Percentiles rank a stretch among this genome's conserved stretches.
Evolutionary conservation across 2,797 vertebrate genomes (phyloP).

Genomic region (Ambastaia sidthimunki): DNA sequence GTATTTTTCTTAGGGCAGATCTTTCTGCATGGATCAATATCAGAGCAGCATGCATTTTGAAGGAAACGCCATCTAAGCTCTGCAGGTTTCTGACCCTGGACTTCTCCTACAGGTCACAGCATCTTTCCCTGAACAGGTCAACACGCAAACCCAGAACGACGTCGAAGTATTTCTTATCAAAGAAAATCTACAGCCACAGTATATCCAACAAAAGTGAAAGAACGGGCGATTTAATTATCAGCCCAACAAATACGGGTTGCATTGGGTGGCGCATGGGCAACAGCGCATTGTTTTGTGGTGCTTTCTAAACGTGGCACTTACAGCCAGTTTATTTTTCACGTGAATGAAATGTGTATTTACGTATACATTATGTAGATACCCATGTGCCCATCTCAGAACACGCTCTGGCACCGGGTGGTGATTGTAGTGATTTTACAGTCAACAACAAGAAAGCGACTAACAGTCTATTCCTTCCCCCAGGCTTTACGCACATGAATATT

Average conservation of each 20-base stretch:
- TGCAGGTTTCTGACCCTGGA: slow-evolving; percentile 87
- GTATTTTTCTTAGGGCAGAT: slow-evolving; percentile 72
- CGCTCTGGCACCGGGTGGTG: slow-evolving; percentile 31
- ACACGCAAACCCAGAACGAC: slow-evolving; percentile 33
- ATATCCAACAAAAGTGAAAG: not conserved
- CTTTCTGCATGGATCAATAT: slow-evolving; percentile 88
- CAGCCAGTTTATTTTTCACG: not conserved
- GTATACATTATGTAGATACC: slow-evolving; percentile 11
- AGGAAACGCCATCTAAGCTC: slow-evolving; percentile 83
- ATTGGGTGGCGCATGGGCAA: not conserved
- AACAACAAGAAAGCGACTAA: slow-evolving; percentile 32
- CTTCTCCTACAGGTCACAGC: slow-evolving; percentile 83
- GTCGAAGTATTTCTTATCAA: slow-evolving; percentile 8
- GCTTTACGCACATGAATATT: slow-evolving; percentile 41
- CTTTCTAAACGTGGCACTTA: slow-evolving; percentile 24
- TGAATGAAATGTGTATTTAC: slow-evolving; percentile 18
- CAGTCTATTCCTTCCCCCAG: slow-evolving; percentile 27
- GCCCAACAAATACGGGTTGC: not conserved
- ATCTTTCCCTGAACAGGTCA: slow-evolving; percentile 79
- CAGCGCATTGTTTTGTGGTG: slow-evolving; percentile 4
- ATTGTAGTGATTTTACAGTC: slow-evolving; percentile 41
- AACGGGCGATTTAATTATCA: slow-evolving; percentile 8
- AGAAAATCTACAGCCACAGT: not conserved
- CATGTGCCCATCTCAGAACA: not conserved
- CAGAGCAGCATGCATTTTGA: slow-evolving; percentile 83